Evolutionary conservation across 2,797 vertebrate genomes (phyloP), one percentile per base, ranked within the genome.

Genomic region (Gymnothorax reevesii): DNA sequence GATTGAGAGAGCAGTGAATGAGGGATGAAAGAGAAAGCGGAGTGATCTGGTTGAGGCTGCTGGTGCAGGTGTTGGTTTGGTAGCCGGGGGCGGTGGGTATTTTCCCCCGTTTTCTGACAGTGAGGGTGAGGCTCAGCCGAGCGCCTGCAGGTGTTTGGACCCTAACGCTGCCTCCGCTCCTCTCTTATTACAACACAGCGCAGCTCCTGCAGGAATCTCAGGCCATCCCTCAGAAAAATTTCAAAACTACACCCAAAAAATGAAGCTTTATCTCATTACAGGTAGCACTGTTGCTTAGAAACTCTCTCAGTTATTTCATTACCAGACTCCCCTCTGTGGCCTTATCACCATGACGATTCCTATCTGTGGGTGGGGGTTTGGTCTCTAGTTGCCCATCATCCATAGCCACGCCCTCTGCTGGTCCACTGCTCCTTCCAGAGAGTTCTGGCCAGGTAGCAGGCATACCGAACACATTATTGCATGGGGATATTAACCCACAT

Each of bases 151-250:
- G 57, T 84, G 88, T 86, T 90, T 94, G 92, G 92, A 92, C 89
- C 20, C 88, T 42, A 42, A 88, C 90, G 92, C 91, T 87, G 84
- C 91, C 73, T 90, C 92, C 94, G 94, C 94, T 94, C 94, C 95
- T 95, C 94, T 93, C 93, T 94, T 94, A 94, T 92, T 94, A 92
- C 92, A 94, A 94, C 94, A 91, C 89, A 92, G 92, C 92, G 90
- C 89, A 89, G 90, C 93, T 94, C 93, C 92, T 94, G 92, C 88
- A 90, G 93, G 57, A 59, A 59, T 8, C 57, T 9, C 83, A 86
- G 89, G 87, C 86, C 2, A 83, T 91, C 92, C 93, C 93, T 92
- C 90, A 91, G 87, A 91, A 88, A 93, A 94, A 95, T 94, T 93
- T 91, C 92, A 91, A 91, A 92, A 93, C 90, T 90, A 91, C 89